Percentiles rank a stretch among this genome's conserved stretches.
phyloP scores from a whole-genome alignment of 2,797 vertebrate species.

The Mycteria americana region DNA sequence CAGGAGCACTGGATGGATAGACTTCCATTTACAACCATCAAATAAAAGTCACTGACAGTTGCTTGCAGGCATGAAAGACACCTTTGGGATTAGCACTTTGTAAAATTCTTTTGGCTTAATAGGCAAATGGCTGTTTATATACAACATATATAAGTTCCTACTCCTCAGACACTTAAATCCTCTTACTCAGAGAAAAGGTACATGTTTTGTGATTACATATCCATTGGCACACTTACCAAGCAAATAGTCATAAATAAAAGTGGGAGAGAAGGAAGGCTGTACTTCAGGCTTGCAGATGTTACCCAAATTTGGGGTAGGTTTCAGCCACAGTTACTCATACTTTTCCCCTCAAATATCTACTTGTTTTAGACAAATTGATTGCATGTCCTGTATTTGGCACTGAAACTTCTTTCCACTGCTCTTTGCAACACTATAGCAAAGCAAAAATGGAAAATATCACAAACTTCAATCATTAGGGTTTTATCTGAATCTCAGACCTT shows the following conservation, averaged over 20 bases:
- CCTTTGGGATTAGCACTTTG: neutral
- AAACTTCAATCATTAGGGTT: neutral
- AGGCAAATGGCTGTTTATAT: neutral
- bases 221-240: neutral
- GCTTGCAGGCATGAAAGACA: neutral
- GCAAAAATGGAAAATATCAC: neutral
- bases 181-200: neutral
- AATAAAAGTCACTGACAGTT: neutral
- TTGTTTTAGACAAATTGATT: neutral
- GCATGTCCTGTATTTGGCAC: neutral
- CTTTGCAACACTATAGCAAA: neutral
- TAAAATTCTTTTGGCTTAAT: slow-evolving; percentile 2
- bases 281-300: neutral
- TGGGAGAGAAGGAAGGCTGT: neutral
- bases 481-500: neutral
- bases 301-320: neutral
- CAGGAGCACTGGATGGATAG: neutral
- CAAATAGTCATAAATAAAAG: neutral
- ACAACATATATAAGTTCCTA: neutral
- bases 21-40: neutral
- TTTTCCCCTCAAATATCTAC: neutral
- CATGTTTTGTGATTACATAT: neutral
- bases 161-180: neutral
- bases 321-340: neutral
- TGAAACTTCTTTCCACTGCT: neutral